These are phyloP conservation scores for Coelopa frigida DNA, from an alignment of 1,140 invertebrate species.

Conservation along the genomic window DNA sequence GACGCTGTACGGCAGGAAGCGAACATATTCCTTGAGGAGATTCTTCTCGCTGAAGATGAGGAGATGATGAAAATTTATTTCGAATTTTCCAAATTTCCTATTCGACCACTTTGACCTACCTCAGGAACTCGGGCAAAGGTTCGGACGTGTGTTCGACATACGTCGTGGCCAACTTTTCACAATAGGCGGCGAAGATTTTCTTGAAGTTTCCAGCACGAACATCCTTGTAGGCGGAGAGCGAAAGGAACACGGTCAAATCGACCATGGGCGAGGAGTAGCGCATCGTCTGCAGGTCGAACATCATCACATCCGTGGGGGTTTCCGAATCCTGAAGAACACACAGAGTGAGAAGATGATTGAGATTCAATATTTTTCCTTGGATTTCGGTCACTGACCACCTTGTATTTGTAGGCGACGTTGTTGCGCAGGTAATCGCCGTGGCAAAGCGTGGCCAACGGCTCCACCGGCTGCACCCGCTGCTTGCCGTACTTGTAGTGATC, in stretches of 20 bases:
- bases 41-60: not conserved
- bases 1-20: constrained; percentile 25
- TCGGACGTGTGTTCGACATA: constrained; percentile 16
- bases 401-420: constrained; percentile 36
- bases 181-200: constrained; percentile 30
- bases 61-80: constrained; percentile 2
- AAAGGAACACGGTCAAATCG: constrained; percentile 28
- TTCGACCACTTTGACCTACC: constrained; percentile 14
- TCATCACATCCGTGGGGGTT: constrained; percentile 29
- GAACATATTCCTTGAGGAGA: constrained; percentile 28
- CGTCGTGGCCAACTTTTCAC: constrained; percentile 18
- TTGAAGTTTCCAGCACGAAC: constrained; percentile 29
- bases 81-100: not conserved
- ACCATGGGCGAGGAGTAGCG: constrained; percentile 37
- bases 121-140: constrained; percentile 22
- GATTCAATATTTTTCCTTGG: not conserved
- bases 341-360: not conserved
- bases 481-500: constrained; percentile 18
- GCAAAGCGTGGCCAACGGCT: constrained; percentile 33
- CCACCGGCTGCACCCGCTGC: constrained; percentile 23
- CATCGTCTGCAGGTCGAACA: constrained; percentile 43
- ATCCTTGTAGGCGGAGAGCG: constrained; percentile 24
- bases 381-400: not conserved
- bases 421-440: constrained; percentile 41
- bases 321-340: constrained; percentile 8